These are phyloP conservation scores for Geococcyx californianus DNA, from an alignment of 2,113 vertebrate species.

Conservation along the genomic window DNA sequence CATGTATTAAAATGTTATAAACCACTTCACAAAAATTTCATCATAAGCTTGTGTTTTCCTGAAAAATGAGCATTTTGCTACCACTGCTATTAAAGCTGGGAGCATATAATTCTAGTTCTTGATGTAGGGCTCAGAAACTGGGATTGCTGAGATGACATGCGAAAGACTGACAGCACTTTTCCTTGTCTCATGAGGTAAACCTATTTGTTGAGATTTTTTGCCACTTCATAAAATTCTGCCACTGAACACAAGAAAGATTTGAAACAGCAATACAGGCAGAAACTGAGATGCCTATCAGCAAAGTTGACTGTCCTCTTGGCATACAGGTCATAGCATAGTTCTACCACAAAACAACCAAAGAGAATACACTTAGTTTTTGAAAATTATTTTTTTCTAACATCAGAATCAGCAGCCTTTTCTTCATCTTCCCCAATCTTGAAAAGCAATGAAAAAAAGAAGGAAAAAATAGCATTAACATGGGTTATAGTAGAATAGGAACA, in stretches of 20 bases:
- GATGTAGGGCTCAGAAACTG: neutral
- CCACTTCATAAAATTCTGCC: constrained; percentile 29
- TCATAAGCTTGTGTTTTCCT: neutral
- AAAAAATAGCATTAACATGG: neutral
- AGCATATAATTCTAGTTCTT: neutral
- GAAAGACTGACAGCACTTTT: neutral
- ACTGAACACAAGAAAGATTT: constrained; percentile 36
- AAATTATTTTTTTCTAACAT: constrained; percentile 60
- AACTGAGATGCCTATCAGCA: constrained; percentile 4
- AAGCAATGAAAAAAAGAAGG: constrained; percentile 7
- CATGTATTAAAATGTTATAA: neutral
- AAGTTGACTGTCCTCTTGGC: neutral
- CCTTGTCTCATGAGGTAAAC: neutral
- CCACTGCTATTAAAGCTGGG: neutral
- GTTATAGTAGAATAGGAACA: neutral
- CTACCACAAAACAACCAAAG: constrained; percentile 38
- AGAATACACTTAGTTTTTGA: constrained; percentile 10
- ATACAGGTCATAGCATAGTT: constrained; percentile 16
- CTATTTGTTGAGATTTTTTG: neutral
- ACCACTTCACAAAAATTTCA: neutral
- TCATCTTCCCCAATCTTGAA: constrained; percentile 69
- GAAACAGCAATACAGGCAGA: neutral
- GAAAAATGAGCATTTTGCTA: neutral
- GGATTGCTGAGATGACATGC: neutral
- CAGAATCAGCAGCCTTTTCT: constrained; percentile 49